phyloP scores from a whole-genome alignment of 2,888 invertebrate genomes.

The Epinotia demarniana region DNA sequence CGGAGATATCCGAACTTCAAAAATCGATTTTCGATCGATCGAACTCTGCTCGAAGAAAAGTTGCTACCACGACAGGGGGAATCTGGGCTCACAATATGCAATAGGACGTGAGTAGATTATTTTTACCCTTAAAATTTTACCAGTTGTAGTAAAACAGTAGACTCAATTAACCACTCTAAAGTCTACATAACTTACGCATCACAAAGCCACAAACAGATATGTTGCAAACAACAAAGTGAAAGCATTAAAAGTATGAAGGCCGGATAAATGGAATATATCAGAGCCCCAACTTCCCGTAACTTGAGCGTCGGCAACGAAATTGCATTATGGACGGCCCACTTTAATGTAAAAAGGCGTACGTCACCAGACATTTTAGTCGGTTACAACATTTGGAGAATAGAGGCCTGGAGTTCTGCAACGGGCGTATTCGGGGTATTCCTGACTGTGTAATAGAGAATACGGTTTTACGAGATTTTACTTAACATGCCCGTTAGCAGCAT shows the following conservation, averaged over 20 bases:
- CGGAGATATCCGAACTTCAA: too few relatives aligned
- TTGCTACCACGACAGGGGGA: too few relatives aligned
- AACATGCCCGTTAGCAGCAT: neutral
- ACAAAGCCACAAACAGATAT: constrained; percentile 5
- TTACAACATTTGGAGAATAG: neutral
- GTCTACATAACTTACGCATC: neutral
- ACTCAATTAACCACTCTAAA: neutral
- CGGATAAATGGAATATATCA: constrained; percentile 30
- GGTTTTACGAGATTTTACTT: constrained; percentile 18
- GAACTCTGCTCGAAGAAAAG: too few relatives aligned
- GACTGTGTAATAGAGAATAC: constrained; percentile 14
- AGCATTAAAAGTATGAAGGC: constrained; percentile 33
- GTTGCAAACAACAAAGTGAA: constrained; percentile 5
- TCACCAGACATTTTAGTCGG: neutral
- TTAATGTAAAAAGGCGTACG: neutral
- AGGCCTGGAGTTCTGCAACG: constrained; percentile 20
- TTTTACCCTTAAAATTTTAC: neutral
- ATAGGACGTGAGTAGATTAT: neutral
- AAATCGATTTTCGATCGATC: too few relatives aligned
- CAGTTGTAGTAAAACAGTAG: neutral
- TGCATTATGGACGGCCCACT: constrained; percentile 30
- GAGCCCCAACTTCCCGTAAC: constrained; percentile 32
- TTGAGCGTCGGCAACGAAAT: constrained; percentile 27
- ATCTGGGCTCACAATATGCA: too few relatives aligned
- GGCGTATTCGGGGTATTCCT: constrained; percentile 13